Percentiles rank a stretch among this genome's conserved stretches.
Evolutionary conservation across 35 echinoderm and acorn worm genomes (phyloP).

Genomic region (Stichopus chloronotus): DNA sequence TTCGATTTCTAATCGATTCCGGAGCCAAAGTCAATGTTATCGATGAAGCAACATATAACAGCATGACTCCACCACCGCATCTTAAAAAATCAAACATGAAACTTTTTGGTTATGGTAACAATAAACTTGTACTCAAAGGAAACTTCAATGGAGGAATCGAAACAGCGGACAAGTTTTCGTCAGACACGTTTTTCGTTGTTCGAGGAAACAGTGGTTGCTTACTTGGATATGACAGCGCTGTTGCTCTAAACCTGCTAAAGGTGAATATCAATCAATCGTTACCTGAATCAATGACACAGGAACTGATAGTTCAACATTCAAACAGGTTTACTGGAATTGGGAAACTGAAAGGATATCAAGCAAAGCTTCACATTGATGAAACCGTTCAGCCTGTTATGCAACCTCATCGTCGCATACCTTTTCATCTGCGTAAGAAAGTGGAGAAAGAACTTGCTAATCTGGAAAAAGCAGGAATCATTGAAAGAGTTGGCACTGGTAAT

Average conservation of each 20-base stretch:
- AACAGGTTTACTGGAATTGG: slow-evolving; percentile 59
- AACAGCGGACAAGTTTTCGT: background rate
- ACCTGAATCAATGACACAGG: no score
- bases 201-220: background rate
- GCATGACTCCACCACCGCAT: background rate
- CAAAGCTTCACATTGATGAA: slow-evolving; percentile 57
- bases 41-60: slow-evolving; percentile 2
- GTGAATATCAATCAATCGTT: no score
- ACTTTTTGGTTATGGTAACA: background rate
- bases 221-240: no score
- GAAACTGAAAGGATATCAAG: slow-evolving; percentile 52
- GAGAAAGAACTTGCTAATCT: slow-evolving; percentile 29
- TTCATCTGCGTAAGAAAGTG: slow-evolving; percentile 70
- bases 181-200: background rate
- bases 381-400: slow-evolving; percentile 57
- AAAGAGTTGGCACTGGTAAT: background rate
- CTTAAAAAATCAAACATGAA: background rate
- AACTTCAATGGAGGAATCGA: background rate
- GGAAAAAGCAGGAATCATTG: slow-evolving; percentile 24
- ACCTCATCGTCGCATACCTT: slow-evolving; percentile 67
- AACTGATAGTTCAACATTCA: background rate
- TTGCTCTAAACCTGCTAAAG: no score
- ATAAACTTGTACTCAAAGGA: background rate
- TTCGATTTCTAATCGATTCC: background rate
- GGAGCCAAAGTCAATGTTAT: slow-evolving; percentile 33